Evolutionary conservation across 1,140 invertebrate species (phyloP).

Genomic region (Camponotus pennsylvanicus): DNA sequence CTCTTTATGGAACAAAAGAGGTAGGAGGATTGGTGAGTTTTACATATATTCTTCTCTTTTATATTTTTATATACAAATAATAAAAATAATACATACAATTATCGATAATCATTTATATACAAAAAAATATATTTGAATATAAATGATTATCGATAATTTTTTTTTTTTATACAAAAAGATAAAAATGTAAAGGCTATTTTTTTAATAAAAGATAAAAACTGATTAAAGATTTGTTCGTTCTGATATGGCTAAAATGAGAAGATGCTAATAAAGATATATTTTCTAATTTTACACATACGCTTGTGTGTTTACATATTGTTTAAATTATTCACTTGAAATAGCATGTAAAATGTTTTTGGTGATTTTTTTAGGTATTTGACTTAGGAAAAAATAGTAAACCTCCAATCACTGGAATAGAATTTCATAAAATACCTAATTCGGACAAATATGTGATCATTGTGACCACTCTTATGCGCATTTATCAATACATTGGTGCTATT

Average conservation of each 20-base stretch:
- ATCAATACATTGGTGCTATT: slow-evolving; percentile 94
- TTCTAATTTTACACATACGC: not conserved
- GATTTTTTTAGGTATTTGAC: slow-evolving; percentile 92
- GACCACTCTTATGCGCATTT: slow-evolving; percentile 93
- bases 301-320: not conserved
- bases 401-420: slow-evolving; percentile 95
- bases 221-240: not conserved
- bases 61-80: not conserved
- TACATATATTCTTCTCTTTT: slow-evolving; percentile 3
- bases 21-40: slow-evolving; percentile 90
- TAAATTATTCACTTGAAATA: slow-evolving; percentile 1
- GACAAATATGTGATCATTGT: slow-evolving; percentile 93
- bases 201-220: slow-evolving; percentile 42
- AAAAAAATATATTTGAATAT: not conserved
- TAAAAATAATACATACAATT: not conserved
- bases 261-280: not conserved
- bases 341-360: not conserved
- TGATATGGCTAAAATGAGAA: not conserved
- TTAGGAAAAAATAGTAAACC: slow-evolving; percentile 91
- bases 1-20: slow-evolving; percentile 90
- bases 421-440: slow-evolving; percentile 90
- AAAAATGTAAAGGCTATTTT: slow-evolving; percentile 5
- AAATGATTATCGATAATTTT: slow-evolving; percentile 21
- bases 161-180: not conserved
- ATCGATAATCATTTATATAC: not conserved